A percentile compares a stretch with the other conserved stretches of the same genome.
Conservation (phyloP, 2,113 vertebrate species). For the Mormoops blainvillei region DNA sequence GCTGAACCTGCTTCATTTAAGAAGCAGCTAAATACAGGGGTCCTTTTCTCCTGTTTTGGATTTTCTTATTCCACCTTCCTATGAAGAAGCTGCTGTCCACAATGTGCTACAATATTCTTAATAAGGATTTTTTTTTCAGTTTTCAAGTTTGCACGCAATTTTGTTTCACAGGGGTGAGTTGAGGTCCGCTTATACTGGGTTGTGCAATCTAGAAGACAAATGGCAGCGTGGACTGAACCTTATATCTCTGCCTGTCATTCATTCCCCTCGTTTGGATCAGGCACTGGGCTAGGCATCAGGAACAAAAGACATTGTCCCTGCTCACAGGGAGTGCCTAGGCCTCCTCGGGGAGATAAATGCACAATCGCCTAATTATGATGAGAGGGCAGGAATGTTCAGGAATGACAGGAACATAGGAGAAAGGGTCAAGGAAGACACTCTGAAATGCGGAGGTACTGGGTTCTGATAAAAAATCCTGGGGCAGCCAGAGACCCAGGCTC, state of each 20-base stretch:
- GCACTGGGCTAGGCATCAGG: background rate
- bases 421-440: background rate
- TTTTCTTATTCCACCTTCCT: slow-evolving; percentile 57
- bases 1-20: slow-evolving; percentile 71
- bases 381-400: background rate
- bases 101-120: background rate
- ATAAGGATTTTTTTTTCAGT: background rate
- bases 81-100: background rate
- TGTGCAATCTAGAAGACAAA: background rate
- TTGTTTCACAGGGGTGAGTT: background rate
- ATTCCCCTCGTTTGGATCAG: background rate
- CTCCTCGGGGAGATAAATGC: background rate
- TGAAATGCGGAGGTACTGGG: background rate
- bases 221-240: background rate
- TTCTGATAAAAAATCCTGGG: background rate
- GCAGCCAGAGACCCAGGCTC: background rate
- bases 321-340: background rate
- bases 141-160: slow-evolving; percentile 51
- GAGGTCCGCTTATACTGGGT: background rate
- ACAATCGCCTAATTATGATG: background rate
- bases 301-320: background rate
- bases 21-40: slow-evolving; percentile 51
- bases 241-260: background rate
- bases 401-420: background rate
- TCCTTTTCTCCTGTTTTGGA: slow-evolving; percentile 53